Evolutionary conservation across 1,140 invertebrate species (phyloP), one percentile per base, ranked within the genome.

Genomic region (Oryctes rhinoceros): DNA sequence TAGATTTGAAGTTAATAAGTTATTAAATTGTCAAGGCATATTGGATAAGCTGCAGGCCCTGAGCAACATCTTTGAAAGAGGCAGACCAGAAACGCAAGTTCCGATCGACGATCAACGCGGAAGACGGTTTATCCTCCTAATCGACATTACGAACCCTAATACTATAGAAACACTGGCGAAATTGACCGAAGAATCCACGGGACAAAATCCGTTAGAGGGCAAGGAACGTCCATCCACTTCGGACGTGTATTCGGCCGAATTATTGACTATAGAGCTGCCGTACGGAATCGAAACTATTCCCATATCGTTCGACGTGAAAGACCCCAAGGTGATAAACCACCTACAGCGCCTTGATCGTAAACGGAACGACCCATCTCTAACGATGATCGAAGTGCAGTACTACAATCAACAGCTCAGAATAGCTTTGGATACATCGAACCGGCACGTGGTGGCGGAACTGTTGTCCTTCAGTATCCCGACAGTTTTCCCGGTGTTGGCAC

Each of bases 141-240:
- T 71, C 6, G 65, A 71, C 35, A 0, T 71, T 10, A 71, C 65
- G 0, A 30, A 71, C 24, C 65, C 65, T 0, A 20, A 24, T 0
- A 71, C 65, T 9, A 35, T 71, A 20, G 65, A 71, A 35, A 24
- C 13, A 5, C 13, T 71, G 20, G 65, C 65, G 10, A 30, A 37
- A 71, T 37, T 71, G 35, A 71, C 65, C 4, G 65, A 71, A 24
- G 65, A 71, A 71, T 71, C 65, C 6, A 71, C 35, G 0, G 65
- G 65, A 71, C 1, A 15, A 7, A 71, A 71, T 37, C 65, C 65
- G 20, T 7, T 71, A 15, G 1, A 35, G 11, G 65, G 65, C 18
- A 71, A 37, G 35, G 1, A 30, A 0, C 35, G 15, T 62, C 65
- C 20, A 9, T 13, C 9, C 1, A 15, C 24, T 1, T 71, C 7